phyloP scores from a whole-genome alignment of 2,888 invertebrate genomes.

The Cremastinae sp. region DNA sequence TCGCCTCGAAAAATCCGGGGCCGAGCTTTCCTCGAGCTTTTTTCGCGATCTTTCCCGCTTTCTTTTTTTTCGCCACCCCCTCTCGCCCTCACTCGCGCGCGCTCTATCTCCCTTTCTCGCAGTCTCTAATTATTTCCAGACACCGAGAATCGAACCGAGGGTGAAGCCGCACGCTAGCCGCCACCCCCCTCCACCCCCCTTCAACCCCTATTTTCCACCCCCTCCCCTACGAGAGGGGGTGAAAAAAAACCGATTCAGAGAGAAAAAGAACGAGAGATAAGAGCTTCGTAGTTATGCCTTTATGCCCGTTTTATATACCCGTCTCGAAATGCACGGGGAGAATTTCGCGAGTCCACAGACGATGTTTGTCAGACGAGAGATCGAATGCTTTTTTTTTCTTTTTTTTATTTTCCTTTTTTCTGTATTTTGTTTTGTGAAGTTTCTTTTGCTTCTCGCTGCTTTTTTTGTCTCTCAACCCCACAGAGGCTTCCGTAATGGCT shows the following conservation, averaged over 20 bases:
- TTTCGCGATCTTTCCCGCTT: conserved; percentile 13
- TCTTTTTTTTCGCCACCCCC: too few species aligned
- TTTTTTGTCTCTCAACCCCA: not conserved
- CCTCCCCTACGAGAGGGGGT: conserved; percentile 6
- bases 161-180: conserved; percentile 50
- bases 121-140: conserved; percentile 80
- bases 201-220: conserved; percentile 31
- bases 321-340: not conserved
- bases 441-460: not conserved
- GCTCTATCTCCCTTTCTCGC: not conserved
- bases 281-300: conserved; percentile 42
- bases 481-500: not conserved
- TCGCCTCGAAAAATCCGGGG: conserved; percentile 55
- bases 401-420: too few species aligned
- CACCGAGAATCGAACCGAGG: conserved; percentile 80
- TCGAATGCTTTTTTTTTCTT: too few species aligned
- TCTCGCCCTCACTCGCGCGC: not conserved
- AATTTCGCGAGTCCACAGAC: conserved; percentile 43
- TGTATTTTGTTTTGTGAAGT: too few species aligned
- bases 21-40: conserved; percentile 27
- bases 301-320: not conserved
- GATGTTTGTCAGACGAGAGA: not conserved
- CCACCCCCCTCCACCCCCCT: conserved; percentile 1
- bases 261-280: conserved; percentile 19
- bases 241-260: conserved; percentile 1